Conservation (phyloP, 2,113 vertebrate species). For the Cathartes aura region DNA sequence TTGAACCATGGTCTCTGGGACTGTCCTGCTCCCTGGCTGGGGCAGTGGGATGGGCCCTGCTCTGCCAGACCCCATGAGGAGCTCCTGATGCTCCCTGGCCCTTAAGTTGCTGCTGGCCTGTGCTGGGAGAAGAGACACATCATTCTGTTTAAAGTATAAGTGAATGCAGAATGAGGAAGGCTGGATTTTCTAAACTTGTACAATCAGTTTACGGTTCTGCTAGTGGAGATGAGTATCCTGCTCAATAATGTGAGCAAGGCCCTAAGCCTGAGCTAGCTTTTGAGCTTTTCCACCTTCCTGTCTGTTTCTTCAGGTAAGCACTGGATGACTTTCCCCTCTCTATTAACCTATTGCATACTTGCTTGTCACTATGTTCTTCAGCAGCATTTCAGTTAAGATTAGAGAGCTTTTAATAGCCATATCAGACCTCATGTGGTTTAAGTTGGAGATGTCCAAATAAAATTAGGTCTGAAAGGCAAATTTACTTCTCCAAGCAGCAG, state of each 20-base stretch:
- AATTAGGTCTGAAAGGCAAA: background rate
- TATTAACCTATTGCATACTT: background rate
- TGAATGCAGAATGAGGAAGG: background rate
- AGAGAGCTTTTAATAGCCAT: background rate
- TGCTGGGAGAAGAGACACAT: background rate
- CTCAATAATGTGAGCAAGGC: background rate
- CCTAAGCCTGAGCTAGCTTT: background rate
- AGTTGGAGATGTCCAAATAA: background rate
- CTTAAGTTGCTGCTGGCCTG: background rate
- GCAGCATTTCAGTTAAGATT: background rate
- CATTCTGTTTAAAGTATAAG: background rate
- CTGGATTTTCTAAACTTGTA: background rate
- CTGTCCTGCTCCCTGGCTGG: background rate
- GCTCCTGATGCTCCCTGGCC: background rate
- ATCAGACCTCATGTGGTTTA: background rate
- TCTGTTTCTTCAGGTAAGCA: background rate
- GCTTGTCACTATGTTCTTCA: background rate
- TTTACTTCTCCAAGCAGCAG: background rate
- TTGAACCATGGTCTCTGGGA: background rate
- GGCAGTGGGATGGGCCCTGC: background rate
- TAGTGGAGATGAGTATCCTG: background rate
- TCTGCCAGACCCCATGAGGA: background rate
- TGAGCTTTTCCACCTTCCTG: background rate
- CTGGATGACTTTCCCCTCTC: background rate
- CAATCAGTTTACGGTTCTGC: background rate